A percentile compares a stretch with the other conserved stretches of the same genome.
Conservation (phyloP, 2,888 invertebrate genomes). For the Danaus chrysippus region DNA sequence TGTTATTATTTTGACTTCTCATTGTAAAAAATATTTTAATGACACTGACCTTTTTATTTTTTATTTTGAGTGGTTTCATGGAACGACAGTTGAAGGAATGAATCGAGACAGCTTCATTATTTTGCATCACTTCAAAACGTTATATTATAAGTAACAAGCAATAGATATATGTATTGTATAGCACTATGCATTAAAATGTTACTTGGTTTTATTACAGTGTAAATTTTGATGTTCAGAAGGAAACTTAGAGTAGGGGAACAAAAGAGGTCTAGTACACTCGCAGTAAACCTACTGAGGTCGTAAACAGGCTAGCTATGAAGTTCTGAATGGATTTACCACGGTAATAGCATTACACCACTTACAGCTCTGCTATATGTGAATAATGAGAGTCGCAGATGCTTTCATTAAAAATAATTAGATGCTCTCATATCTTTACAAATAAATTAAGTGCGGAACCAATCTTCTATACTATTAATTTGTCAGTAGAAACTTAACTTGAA, state of each 20-base stretch:
- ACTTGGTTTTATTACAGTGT: slow-evolving; percentile 47
- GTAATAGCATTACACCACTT: slow-evolving; percentile 37
- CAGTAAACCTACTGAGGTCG: slow-evolving; percentile 58
- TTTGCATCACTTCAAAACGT: too few species aligned
- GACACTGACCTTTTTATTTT: too few species aligned
- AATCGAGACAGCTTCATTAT: too few species aligned
- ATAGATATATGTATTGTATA: background rate
- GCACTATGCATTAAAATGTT: slow-evolving; percentile 4
- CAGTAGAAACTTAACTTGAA: slow-evolving; percentile 1
- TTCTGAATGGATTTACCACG: slow-evolving; percentile 48
- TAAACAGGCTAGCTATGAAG: slow-evolving; percentile 56
- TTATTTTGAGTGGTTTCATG: too few species aligned
- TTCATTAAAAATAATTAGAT: slow-evolving; percentile 52
- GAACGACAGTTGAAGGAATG: too few species aligned
- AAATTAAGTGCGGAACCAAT: slow-evolving; percentile 14
- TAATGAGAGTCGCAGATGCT: slow-evolving; percentile 42
- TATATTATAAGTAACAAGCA: background rate
- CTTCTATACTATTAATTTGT: slow-evolving; percentile 36
- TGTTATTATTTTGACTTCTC: too few species aligned
- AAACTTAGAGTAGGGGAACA: slow-evolving; percentile 47
- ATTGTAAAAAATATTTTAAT: too few species aligned
- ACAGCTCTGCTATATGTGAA: slow-evolving; percentile 45
- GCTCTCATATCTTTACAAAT: slow-evolving; percentile 13
- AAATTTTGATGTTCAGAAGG: slow-evolving; percentile 52
- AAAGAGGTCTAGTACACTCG: slow-evolving; percentile 57